phyloP scores from a whole-genome alignment of 2,888 invertebrate species.

The Lasioglossum marginatum region DNA sequence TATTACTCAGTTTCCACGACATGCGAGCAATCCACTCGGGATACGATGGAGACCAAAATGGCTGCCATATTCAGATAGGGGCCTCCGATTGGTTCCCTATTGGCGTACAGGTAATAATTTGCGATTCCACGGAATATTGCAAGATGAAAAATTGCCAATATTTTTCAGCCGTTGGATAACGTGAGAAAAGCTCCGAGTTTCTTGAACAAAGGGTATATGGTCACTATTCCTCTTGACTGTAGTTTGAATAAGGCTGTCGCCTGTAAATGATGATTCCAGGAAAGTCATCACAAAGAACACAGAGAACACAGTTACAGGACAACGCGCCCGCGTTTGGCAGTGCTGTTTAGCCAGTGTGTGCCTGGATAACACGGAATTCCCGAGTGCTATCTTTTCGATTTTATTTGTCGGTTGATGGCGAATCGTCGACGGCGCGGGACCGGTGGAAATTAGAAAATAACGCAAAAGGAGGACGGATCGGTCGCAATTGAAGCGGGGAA shows the following conservation, averaged over 20 bases:
- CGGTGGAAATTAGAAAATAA: slow-evolving; percentile 23
- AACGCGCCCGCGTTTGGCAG: neutral
- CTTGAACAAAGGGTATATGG: too few species aligned
- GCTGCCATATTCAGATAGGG: neutral
- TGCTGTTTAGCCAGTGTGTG: neutral
- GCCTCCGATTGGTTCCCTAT: neutral
- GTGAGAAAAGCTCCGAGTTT: too few species aligned
- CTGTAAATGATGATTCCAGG: neutral
- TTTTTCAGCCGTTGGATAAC: too few species aligned
- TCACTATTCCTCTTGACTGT: neutral
- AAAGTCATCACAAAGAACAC: neutral
- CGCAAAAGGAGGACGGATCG: slow-evolving; percentile 25
- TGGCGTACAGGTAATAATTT: neutral
- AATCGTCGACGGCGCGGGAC: neutral
- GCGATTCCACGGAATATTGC: neutral
- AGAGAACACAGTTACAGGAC: neutral
- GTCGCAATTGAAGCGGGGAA: slow-evolving; percentile 32
- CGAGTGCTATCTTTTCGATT: neutral
- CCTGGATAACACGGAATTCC: neutral
- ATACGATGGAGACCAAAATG: neutral
- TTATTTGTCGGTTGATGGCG: neutral
- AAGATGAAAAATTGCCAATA: neutral
- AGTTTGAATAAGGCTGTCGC: neutral
- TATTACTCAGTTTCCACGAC: neutral
- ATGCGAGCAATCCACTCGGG: neutral